A percentile compares a stretch with the other conserved stretches of the same genome.
phyloP scores from a whole-genome alignment of 1,140 invertebrate genomes.

The Heliothis subflexa region DNA sequence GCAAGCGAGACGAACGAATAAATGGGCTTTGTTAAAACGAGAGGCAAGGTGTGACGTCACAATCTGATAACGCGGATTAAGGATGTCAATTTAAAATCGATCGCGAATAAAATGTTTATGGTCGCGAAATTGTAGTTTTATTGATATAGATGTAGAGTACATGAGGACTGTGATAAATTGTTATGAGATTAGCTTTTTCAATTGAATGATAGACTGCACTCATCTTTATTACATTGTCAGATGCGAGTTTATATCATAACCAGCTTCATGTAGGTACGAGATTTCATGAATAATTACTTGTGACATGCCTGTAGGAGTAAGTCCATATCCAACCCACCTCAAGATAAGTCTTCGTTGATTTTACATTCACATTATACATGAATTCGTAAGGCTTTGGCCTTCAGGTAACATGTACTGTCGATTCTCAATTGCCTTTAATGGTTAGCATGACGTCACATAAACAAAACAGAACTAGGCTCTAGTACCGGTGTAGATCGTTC shows the following conservation, averaged over 20 bases:
- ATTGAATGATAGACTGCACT: conserved; percentile 9
- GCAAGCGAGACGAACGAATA: conserved; percentile 62
- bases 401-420: too few relatives aligned
- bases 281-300: not conserved
- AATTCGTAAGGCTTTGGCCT: too few relatives aligned
- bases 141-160: conserved; percentile 18
- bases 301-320: not conserved
- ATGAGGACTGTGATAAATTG: conserved; percentile 1
- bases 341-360: too few relatives aligned
- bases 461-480: not conserved
- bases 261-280: not conserved
- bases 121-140: conserved; percentile 3
- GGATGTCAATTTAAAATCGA: conserved; percentile 34
- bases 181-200: not conserved
- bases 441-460: not conserved
- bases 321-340: too few relatives aligned
- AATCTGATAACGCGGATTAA: conserved; percentile 53
- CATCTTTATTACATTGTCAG: conserved; percentile 12
- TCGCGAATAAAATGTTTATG: conserved; percentile 8
- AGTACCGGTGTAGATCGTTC: not conserved
- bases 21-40: conserved; percentile 51
- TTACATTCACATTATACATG: too few relatives aligned
- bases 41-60: conserved; percentile 58
- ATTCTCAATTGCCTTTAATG: not conserved
- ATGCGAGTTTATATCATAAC: not conserved